Evolutionary conservation across 2,888 invertebrate genomes (phyloP).

Genomic region (Machimus rusticus): DNA sequence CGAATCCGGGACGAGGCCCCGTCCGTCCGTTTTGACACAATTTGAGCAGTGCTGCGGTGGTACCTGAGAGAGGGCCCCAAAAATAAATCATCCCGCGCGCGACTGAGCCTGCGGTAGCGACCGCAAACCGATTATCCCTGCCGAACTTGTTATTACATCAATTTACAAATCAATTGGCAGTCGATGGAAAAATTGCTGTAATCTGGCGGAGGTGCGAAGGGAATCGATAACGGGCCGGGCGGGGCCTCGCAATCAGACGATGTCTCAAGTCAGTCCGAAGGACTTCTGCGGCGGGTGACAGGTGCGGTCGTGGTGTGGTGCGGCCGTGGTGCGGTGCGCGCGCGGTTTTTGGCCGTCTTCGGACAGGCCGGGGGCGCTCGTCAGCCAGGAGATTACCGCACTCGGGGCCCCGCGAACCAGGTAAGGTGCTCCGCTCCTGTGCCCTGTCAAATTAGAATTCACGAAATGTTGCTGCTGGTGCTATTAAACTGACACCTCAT

Average conservation of each 20-base stretch:
- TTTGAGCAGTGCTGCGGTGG: neutral
- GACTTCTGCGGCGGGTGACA: conserved; percentile 27
- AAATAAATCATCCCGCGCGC: conserved; percentile 24
- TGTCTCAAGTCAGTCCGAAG: neutral
- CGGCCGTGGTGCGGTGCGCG: too few species aligned
- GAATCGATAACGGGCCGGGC: conserved; percentile 29
- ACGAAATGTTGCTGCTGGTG: conserved; percentile 54
- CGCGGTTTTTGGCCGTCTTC: neutral
- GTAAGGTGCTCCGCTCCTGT: neutral
- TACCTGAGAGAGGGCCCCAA: neutral
- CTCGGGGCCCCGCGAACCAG: neutral
- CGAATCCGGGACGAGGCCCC: neutral
- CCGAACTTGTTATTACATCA: conserved; percentile 34
- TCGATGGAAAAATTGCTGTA: conserved; percentile 29
- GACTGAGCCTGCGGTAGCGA: neutral
- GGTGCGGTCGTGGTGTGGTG: conserved; percentile 1
- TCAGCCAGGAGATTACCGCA: neutral
- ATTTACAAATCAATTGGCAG: conserved; percentile 40
- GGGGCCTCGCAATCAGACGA: neutral
- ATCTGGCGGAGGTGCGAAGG: conserved; percentile 15
- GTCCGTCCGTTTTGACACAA: conserved; percentile 7
- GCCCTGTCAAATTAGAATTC: conserved; percentile 58
- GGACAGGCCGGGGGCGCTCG: neutral
- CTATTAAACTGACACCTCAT: conserved; percentile 42
- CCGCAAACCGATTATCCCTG: conserved; percentile 10